phyloP scores from a whole-genome alignment of 2,113 vertebrate genomes.

The Narcine bancroftii region DNA sequence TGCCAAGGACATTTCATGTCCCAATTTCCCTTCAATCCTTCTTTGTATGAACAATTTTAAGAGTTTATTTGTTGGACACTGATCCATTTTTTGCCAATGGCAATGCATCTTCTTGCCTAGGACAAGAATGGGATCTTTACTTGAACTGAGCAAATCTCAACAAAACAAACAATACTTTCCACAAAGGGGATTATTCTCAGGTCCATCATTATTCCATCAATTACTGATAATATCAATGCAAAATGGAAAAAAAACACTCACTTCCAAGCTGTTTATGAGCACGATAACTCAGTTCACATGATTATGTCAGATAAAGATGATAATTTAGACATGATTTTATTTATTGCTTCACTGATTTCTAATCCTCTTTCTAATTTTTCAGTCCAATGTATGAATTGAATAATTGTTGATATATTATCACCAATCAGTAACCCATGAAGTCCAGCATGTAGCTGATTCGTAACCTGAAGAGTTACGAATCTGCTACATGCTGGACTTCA shows the following conservation, averaged over 20 bases:
- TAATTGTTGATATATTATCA: not conserved
- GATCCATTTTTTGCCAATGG: not conserved
- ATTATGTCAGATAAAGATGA: not conserved
- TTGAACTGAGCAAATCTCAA: not conserved
- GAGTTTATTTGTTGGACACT: not conserved
- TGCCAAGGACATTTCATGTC: no score
- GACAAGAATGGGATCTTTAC: not conserved
- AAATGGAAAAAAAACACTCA: not conserved
- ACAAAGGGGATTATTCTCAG: not conserved
- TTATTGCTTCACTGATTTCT: not conserved
- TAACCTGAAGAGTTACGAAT: not conserved
- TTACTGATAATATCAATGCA: not conserved
- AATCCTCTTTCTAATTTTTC: not conserved
- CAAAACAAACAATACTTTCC: not conserved
- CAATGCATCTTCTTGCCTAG: not conserved
- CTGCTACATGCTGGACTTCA: not conserved
- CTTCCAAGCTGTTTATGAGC: not conserved
- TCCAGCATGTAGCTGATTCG: no score
- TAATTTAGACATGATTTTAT: slow-evolving; percentile 14
- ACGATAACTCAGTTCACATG: not conserved
- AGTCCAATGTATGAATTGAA: not conserved
- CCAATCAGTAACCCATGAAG: no score
- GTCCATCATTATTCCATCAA: not conserved
- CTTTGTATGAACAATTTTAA: not conserved
- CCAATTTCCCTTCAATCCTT: not conserved